phyloP scores from a whole-genome alignment of 1,140 invertebrate species.

The Diabrotica undecimpunctata region DNA sequence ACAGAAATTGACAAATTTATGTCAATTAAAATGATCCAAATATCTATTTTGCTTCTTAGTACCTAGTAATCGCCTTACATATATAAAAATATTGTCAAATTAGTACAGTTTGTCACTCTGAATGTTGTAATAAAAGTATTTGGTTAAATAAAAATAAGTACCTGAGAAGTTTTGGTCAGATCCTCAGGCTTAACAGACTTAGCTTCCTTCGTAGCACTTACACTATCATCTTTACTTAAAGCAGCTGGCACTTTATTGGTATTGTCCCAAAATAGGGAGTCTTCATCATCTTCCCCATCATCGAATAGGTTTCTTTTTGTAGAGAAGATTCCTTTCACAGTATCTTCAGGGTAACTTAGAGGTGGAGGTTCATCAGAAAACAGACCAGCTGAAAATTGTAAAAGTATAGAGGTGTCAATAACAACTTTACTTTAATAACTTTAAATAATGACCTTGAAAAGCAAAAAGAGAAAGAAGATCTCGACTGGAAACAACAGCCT shows the following conservation, averaged over 20 bases:
- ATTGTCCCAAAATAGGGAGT: constrained; percentile 4
- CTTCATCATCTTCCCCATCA: constrained; percentile 40
- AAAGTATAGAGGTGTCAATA: neutral
- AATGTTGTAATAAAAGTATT: no score
- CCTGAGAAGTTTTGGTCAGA: constrained; percentile 4
- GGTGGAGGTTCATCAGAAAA: constrained; percentile 55
- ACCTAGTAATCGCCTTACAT: no score
- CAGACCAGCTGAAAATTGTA: constrained; percentile 43
- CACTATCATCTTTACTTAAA: neutral
- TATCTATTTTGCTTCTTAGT: no score
- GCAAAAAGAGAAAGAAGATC: no score
- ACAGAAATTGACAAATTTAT: no score
- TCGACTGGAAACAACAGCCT: no score
- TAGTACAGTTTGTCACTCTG: no score
- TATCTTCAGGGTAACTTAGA: constrained; percentile 43
- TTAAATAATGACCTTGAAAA: no score
- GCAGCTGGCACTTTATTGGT: neutral
- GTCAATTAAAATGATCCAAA: no score
- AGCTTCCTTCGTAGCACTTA: neutral
- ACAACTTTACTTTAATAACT: no score
- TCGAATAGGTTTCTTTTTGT: constrained; percentile 44
- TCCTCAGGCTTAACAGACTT: neutral
- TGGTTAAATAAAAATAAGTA: neutral
- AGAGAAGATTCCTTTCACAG: constrained; percentile 48
- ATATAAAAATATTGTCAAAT: no score